Percentiles rank a stretch among this genome's conserved stretches.
Evolutionary conservation across 2,113 vertebrate species (phyloP).

Genomic region (Tauraco erythrolophus): DNA sequence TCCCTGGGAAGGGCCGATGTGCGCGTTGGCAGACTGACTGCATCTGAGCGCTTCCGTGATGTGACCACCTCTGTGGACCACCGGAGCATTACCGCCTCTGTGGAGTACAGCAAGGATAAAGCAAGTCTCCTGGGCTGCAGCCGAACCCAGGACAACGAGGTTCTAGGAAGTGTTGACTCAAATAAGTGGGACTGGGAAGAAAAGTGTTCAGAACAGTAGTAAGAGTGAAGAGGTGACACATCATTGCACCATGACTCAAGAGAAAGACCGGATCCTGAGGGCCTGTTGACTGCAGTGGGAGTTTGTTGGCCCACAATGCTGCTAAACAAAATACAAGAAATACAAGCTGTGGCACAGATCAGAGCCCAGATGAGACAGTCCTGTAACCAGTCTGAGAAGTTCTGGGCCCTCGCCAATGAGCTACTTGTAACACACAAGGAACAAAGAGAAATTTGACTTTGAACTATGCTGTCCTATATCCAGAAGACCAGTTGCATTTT

Average conservation of each 20-base stretch:
- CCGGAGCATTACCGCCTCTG: background rate
- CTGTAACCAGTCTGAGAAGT: slow-evolving; percentile 19
- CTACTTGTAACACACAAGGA: background rate
- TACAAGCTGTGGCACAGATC: slow-evolving; percentile 13
- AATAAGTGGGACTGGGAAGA: background rate
- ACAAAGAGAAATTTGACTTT: slow-evolving; percentile 35
- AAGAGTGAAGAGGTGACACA: background rate
- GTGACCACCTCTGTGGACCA: background rate
- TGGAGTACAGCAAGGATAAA: background rate
- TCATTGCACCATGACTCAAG: background rate
- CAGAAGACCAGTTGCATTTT: background rate
- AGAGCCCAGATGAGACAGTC: background rate
- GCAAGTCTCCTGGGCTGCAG: background rate
- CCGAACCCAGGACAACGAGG: no score
- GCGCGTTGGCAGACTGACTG: background rate
- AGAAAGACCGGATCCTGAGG: background rate
- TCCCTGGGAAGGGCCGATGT: background rate
- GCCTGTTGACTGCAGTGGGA: slow-evolving; percentile 22
- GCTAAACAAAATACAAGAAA: slow-evolving; percentile 23
- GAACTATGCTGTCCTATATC: background rate
- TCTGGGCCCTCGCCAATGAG: background rate
- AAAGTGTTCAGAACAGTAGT: background rate
- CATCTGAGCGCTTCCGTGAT: fast-evolving
- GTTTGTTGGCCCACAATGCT: background rate
- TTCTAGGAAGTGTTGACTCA: background rate